Percentiles rank a stretch among this genome's conserved stretches.
phyloP scores from a whole-genome alignment of 2,888 invertebrate species.

The Lypha dubia region DNA sequence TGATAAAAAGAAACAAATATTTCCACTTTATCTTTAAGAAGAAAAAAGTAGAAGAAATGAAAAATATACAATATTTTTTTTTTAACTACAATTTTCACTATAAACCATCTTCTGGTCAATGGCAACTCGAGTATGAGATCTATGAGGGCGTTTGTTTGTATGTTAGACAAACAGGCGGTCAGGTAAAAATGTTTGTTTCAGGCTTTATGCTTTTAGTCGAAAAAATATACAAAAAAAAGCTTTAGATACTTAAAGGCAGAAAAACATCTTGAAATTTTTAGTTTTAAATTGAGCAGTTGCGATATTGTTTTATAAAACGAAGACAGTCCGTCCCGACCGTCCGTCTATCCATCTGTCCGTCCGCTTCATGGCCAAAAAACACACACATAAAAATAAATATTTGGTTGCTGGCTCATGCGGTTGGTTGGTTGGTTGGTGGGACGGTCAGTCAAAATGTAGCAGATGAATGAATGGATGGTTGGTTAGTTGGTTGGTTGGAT shows the following conservation, averaged over 20 bases:
- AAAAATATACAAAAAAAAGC: conserved; percentile 10
- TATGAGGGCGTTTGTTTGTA: conserved; percentile 71
- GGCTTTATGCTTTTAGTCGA: conserved; percentile 30
- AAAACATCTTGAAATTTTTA: background rate
- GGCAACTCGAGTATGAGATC: conserved; percentile 44
- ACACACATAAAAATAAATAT: background rate
- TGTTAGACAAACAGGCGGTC: conserved; percentile 71
- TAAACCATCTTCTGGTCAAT: background rate
- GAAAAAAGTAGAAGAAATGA: too few relatives aligned
- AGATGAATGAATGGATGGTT: conserved; percentile 1
- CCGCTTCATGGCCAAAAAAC: background rate
- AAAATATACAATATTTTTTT: conserved; percentile 21
- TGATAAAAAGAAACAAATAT: conserved; percentile 57
- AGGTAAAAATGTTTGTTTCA: conserved; percentile 40
- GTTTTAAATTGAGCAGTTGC: conserved; percentile 69
- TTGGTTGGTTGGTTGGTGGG: background rate
- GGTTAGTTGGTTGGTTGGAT: too few relatives aligned
- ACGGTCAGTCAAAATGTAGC: background rate
- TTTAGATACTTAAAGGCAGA: conserved; percentile 3
- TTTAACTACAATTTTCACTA: conserved; percentile 60
- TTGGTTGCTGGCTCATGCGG: background rate
- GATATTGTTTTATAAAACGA: background rate
- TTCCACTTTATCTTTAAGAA: conserved; percentile 40
- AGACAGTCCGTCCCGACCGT: background rate
- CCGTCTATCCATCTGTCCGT: too few relatives aligned